Conservation (phyloP, 2,113 vertebrate species). For the Oryzias woworae region DNA sequence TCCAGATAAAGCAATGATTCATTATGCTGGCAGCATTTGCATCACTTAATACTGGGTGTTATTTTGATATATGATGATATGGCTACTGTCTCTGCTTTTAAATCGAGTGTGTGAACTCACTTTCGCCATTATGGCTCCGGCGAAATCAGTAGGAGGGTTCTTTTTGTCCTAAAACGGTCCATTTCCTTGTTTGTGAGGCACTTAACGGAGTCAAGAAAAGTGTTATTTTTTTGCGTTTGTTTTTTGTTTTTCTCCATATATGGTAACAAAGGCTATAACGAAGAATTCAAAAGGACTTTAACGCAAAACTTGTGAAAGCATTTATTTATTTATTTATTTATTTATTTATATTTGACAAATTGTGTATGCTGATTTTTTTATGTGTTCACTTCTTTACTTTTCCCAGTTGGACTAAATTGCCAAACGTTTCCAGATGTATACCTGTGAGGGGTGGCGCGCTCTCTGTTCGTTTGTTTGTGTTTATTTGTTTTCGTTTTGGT, state of each 20-base stretch:
- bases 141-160: conserved; percentile 68
- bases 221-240: not conserved
- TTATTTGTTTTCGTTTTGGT: not conserved
- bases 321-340: too few relatives aligned
- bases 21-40: conserved; percentile 95
- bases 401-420: too few relatives aligned
- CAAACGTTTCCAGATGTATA: too few relatives aligned
- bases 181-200: conserved; percentile 70
- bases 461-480: too few relatives aligned
- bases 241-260: too few relatives aligned
- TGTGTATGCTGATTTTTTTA: not conserved
- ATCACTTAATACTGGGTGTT: conserved; percentile 86
- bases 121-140: conserved; percentile 65
- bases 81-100: conserved; percentile 68
- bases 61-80: conserved; percentile 98
- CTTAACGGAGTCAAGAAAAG: conserved; percentile 35
- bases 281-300: too few relatives aligned
- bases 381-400: conserved; percentile 2
- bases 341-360: conserved; percentile 24
- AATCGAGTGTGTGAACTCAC: conserved; percentile 57
- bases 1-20: conserved; percentile 98
- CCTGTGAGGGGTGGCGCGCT: too few relatives aligned
- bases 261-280: too few relatives aligned
- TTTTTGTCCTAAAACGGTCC: conserved; percentile 60
- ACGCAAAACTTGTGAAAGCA: too few relatives aligned